These are phyloP conservation scores for Eira barbara DNA, from an alignment of 2,113 vertebrate species.

Conservation along the genomic window DNA sequence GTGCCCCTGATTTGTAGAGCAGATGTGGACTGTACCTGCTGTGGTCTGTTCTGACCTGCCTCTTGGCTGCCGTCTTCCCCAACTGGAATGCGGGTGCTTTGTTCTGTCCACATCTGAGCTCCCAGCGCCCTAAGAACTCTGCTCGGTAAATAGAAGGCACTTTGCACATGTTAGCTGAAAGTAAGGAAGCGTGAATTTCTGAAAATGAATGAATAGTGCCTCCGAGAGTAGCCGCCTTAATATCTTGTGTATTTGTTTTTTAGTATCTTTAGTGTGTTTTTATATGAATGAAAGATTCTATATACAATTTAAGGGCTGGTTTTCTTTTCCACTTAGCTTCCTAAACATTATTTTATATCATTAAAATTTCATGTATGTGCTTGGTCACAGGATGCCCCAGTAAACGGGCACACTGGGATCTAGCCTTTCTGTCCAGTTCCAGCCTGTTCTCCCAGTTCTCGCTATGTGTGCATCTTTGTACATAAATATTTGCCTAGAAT, in stretches of 20 bases:
- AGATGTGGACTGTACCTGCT: fast-evolving
- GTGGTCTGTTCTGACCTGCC: fast-evolving
- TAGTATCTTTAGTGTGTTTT: neutral
- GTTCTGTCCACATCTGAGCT: fast-evolving
- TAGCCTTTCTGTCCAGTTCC: neutral
- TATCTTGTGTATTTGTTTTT: neutral
- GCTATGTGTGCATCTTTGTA: neutral
- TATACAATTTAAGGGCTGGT: neutral
- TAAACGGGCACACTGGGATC: fast-evolving
- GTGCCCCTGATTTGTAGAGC: neutral
- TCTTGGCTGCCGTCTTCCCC: neutral
- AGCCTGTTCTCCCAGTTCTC: neutral
- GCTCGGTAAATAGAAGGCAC: neutral
- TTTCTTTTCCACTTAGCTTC: neutral
- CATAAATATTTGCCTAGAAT: neutral
- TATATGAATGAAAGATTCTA: neutral
- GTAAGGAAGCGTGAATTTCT: neutral
- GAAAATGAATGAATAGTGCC: neutral
- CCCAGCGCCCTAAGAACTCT: neutral
- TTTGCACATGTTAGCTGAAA: fast-evolving
- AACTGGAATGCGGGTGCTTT: fast-evolving
- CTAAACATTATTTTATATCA: neutral
- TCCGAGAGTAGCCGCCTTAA: neutral
- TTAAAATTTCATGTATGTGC: neutral
- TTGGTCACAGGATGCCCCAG: neutral